Evolutionary conservation across 2,113 vertebrate genomes (phyloP), one percentile per base, ranked within the genome.

Genomic region (Laticauda laticaudata): DNA sequence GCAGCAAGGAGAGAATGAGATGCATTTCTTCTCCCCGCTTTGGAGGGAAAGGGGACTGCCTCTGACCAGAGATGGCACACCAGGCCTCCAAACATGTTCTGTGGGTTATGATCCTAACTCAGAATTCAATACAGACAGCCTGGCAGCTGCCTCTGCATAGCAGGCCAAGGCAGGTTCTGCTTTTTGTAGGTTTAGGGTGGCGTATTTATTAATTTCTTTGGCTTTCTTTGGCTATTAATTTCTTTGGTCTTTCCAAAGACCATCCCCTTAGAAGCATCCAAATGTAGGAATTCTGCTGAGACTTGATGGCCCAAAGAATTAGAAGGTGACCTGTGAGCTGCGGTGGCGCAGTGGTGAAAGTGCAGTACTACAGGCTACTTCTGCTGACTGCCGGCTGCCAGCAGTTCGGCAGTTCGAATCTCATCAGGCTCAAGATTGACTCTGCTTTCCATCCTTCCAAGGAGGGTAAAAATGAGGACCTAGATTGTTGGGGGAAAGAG

Each of bases 1-100:
- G 97, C 12, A 96, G 95, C 48, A 92, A 95, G 2, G 93, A 86
- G 43, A 43, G 89, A 43, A 24, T 2, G 51, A 43, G 45, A 26
- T 18, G 12, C 5, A 11, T 3, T 54, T 57, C 21, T 57, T 15
- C 23, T 91, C 54, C 29, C 51, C 0, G 20, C 9, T 29, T 39
- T 8, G 24, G 10, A 91, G 3, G 14, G 90, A 11, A 21, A 75
- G 54, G 39, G 34, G 24, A 21, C 20, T 5, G n/a, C 15, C 20
- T 51, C 7, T 90, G 24, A 51, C 4, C 11, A 2, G 48, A n/a
- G 20, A 24, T 24, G 54, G 92, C 91, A 92, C 89, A 92, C 48
- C 34, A 86, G 45, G 0, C 18, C 91, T 81, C 91, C 92, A 92
- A 94, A 94, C 59, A 34, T 90, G 64, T 86, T 85, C 93, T 90